Evolutionary conservation across 1,140 invertebrate species (phyloP), one percentile per base, ranked within the genome.

Genomic region (Nilaparvata lugens): DNA sequence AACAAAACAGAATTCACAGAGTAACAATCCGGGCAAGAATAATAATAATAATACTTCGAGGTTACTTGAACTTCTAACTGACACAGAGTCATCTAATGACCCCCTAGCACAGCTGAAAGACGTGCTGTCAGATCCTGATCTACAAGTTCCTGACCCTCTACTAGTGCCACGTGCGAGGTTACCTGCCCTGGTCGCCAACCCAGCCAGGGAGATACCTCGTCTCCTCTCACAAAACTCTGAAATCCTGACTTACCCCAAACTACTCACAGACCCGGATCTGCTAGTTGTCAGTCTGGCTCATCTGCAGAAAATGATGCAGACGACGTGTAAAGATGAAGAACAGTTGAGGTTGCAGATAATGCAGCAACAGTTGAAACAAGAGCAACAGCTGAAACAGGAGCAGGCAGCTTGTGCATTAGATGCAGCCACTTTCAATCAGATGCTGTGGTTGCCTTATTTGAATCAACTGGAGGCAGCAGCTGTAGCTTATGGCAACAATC

Each of bases 111-210:
- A 91, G 68, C 75, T 90, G 1, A 81, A 85, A 63, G 78, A 85
- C 68, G 71, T 91, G n/a, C 78, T 88, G 16, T 77, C 78, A 40
- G 84, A 83, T 63, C 77, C 82, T 1, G 81, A 82, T 42, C 80
- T 86, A 66, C 79, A 83, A 65, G 81, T 91, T 67, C 88, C 88
- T 11, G 88, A 91, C 79, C 88, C 88, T 11, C 74, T 91, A 56
- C 70, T 91, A 54, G 83, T 91, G 45, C 89, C 89, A 21, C 84
- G 87, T 68, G 81, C 88, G 67, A 80, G 82, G 65, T 71, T 91
- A 28, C 82, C 84, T 16, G 76, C 79, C 7, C 80, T 91, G 14
- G 73, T 89, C n/a, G 80, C 82, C 0, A 79, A 82, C 1, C 89
- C 89, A 1, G 85, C 80, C 0, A 81, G 75, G 42, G 88, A 91